A percentile compares a stretch with the other conserved stretches of the same genome.
phyloP scores from a whole-genome alignment of 2,113 vertebrate species.

The Esox niger region DNA sequence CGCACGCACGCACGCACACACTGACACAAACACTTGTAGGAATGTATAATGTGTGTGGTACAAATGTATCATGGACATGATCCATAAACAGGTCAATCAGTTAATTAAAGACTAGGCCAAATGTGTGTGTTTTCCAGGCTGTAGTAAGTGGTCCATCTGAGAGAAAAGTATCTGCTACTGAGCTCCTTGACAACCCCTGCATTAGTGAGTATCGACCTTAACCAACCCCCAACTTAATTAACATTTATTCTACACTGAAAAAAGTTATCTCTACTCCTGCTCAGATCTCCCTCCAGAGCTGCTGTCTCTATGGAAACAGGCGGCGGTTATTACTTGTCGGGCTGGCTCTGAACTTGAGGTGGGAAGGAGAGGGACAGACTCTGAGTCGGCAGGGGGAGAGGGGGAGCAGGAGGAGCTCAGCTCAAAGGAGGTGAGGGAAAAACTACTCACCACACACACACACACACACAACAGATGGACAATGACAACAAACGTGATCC shows the following conservation, averaged over 20 bases:
- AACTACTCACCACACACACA: background rate
- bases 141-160: background rate
- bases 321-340: background rate
- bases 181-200: background rate
- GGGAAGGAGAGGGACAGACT: background rate
- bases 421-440: background rate
- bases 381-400: background rate
- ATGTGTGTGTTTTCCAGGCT: background rate
- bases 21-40: background rate
- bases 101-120: too few relatives aligned
- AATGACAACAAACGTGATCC: background rate
- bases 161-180: background rate
- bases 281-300: background rate
- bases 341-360: background rate
- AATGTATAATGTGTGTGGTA: too few relatives aligned
- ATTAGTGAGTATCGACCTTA: background rate
- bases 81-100: too few relatives aligned
- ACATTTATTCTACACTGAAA: background rate
- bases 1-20: background rate
- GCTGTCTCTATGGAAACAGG: background rate
- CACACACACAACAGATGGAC: too few relatives aligned
- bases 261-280: background rate
- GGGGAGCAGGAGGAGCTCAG: conserved; percentile 1
- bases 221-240: too few relatives aligned
- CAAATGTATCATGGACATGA: too few relatives aligned